These are phyloP conservation scores for Hiodon alosoides DNA, from an alignment of 2,113 vertebrate genomes.

Conservation along the genomic window DNA sequence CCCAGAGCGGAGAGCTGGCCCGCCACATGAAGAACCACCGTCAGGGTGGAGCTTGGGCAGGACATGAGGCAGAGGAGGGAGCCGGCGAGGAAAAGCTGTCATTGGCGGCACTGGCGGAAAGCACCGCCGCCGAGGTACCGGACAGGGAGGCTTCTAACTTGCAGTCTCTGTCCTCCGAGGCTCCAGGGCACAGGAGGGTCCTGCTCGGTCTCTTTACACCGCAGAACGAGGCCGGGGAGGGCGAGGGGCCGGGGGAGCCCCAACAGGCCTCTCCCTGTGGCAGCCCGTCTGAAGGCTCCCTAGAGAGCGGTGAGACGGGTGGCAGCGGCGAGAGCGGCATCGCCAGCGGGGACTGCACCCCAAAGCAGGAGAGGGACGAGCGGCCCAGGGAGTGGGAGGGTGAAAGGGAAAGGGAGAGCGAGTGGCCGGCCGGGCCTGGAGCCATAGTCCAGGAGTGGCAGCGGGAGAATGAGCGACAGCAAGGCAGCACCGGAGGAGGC, in stretches of 20 bases:
- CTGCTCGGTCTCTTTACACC: conserved; percentile 80
- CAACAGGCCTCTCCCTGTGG: conserved; percentile 87
- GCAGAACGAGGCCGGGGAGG: conserved; percentile 72
- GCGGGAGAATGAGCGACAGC: conserved; percentile 52
- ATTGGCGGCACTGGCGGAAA: conserved; percentile 67
- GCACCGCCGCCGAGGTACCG: conserved; percentile 60
- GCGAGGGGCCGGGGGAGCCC: conserved; percentile 62
- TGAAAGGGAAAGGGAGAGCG: conserved; percentile 50
- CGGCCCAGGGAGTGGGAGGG: conserved; percentile 47
- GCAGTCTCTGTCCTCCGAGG: conserved; percentile 52
- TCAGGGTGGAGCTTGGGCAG: conserved; percentile 25
- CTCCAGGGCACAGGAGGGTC: conserved; percentile 63
- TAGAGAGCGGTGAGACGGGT: conserved; percentile 78
- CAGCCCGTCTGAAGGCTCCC: conserved; percentile 92
- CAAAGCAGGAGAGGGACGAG: conserved; percentile 57
- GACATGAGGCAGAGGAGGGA: conserved; percentile 51
- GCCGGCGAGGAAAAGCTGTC: conserved; percentile 69
- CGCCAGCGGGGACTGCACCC: conserved; percentile 70
- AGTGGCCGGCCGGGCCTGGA: conserved; percentile 43
- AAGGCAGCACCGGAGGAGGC: conserved; percentile 15
- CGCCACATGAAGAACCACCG: conserved; percentile 66
- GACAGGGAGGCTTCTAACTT: conserved; percentile 44
- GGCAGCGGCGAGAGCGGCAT: conserved; percentile 69
- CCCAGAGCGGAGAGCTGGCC: conserved; percentile 66
- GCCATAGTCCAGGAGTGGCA: conserved; percentile 60